These are phyloP conservation scores for Himalopsyche anomala DNA, from an alignment of 2,888 invertebrate species.

Conservation along the genomic window DNA sequence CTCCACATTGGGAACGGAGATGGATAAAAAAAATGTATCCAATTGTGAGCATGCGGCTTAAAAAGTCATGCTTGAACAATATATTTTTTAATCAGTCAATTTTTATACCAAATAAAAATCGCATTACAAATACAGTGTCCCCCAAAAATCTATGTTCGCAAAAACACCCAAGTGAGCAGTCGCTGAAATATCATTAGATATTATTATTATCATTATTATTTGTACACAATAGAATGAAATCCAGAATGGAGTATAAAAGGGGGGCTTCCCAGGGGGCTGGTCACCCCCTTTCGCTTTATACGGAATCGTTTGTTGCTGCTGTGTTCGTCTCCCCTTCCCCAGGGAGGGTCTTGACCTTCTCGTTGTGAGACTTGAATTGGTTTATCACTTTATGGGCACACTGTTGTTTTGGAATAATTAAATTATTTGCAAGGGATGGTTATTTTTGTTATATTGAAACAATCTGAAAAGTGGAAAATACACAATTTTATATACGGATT, in stretches of 20 bases:
- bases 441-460: not conserved
- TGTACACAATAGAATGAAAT: slow-evolving; percentile 37
- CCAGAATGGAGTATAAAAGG: not conserved
- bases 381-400: slow-evolving; percentile 35
- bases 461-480: too few relatives aligned
- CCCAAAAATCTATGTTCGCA: not conserved
- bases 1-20: too few relatives aligned
- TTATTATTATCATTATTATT: slow-evolving; percentile 38
- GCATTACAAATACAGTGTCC: not conserved
- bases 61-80: too few relatives aligned
- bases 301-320: slow-evolving; percentile 34
- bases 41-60: too few relatives aligned
- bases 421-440: not conserved
- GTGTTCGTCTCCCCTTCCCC: slow-evolving; percentile 14
- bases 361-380: slow-evolving; percentile 34
- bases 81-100: too few relatives aligned
- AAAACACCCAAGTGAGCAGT: slow-evolving; percentile 31
- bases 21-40: too few relatives aligned
- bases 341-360: slow-evolving; percentile 43
- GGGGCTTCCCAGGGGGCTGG: slow-evolving; percentile 14
- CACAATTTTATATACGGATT: too few relatives aligned
- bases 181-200: slow-evolving; percentile 40
- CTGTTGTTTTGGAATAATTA: slow-evolving; percentile 31
- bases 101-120: not conserved
- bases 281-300: slow-evolving; percentile 34